Percentiles rank a stretch among this genome's conserved stretches.
Evolutionary conservation across 2,888 invertebrate species (phyloP).

Genomic region (Acanthosepion esculentum): DNA sequence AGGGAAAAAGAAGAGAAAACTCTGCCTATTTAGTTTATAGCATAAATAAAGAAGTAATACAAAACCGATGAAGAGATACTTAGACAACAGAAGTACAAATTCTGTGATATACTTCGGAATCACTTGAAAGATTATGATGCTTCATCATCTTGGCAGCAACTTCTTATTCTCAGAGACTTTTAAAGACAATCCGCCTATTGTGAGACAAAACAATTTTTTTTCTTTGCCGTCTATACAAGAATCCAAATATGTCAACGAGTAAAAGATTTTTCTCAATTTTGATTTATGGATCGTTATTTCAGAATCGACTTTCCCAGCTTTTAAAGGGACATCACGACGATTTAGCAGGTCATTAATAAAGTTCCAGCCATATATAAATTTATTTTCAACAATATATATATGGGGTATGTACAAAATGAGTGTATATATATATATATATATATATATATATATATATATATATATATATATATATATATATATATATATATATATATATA

Average conservation of each 20-base stretch:
- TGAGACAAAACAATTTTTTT: background rate
- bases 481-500: too few relatives aligned
- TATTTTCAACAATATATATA: too few relatives aligned
- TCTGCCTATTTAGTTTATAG: background rate
- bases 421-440: too few relatives aligned
- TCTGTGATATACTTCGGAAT: background rate
- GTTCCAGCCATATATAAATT: too few relatives aligned
- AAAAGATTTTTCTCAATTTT: too few relatives aligned
- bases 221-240: background rate
- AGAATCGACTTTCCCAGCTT: too few relatives aligned
- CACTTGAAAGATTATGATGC: background rate
- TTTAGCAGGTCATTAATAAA: too few relatives aligned
- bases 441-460: too few relatives aligned
- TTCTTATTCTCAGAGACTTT: background rate
- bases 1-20: background rate
- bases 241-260: background rate
- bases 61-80: background rate
- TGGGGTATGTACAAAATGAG: too few relatives aligned
- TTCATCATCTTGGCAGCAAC: background rate
- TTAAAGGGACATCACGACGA: too few relatives aligned
- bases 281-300: too few relatives aligned
- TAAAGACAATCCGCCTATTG: background rate
- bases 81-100: background rate
- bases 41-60: background rate
- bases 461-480: too few relatives aligned